phyloP scores from a whole-genome alignment of 2,113 vertebrate species.

The Amblyopsis rosae region DNA sequence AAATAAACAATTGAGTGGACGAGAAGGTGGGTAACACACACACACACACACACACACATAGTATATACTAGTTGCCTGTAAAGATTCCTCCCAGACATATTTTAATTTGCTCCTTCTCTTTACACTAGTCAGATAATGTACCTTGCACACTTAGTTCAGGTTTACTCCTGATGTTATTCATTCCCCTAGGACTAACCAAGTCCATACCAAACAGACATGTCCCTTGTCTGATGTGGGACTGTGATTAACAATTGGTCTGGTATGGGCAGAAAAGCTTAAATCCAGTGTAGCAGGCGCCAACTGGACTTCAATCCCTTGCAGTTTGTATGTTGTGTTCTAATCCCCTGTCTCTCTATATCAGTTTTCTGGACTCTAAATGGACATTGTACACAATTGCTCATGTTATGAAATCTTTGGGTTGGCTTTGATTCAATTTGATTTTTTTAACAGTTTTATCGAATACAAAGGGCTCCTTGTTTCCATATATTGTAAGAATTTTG shows the following conservation, averaged over 20 bases:
- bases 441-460: not conserved
- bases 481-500: conserved; percentile 20
- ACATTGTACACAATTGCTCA: too few species aligned
- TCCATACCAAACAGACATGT: conserved; percentile 51
- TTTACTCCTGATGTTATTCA: conserved; percentile 65
- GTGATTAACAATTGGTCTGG: conserved; percentile 52
- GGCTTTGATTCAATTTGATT: conserved; percentile 16
- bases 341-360: conserved; percentile 19
- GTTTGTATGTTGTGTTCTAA: conserved; percentile 14
- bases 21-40: conserved; percentile 53
- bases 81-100: conserved; percentile 13
- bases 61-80: not conserved
- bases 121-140: conserved; percentile 60
- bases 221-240: conserved; percentile 38
- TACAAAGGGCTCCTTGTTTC: too few species aligned
- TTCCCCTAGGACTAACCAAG: conserved; percentile 58
- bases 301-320: conserved; percentile 12
- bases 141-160: conserved; percentile 68
- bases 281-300: conserved; percentile 14
- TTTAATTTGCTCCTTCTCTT: conserved; percentile 72
- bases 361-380: conserved; percentile 28
- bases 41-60: conserved; percentile 34
- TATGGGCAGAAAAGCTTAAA: conserved; percentile 41
- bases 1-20: too few species aligned
- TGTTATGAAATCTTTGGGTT: too few species aligned